Conservation (phyloP, 1,140 invertebrate genomes). For the Cyclina sinensis region DNA sequence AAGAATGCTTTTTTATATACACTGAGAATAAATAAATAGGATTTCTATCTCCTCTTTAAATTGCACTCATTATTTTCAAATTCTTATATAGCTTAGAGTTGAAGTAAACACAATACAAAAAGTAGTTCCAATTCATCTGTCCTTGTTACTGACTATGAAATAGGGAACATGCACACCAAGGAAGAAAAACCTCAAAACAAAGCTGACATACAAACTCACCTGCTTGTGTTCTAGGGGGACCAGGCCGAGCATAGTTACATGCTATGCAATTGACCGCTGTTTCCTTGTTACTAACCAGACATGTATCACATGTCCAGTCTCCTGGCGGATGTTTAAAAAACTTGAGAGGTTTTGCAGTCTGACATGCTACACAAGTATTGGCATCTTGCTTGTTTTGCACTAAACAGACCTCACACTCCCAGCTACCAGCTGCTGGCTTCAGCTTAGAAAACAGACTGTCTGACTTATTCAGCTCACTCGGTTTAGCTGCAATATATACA, state of each 20-base stretch:
- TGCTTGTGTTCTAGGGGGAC: conserved; percentile 57
- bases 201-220: no score
- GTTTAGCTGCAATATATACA: neutral
- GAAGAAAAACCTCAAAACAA: no score
- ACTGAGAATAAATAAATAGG: no score
- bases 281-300: conserved; percentile 90
- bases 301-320: conserved; percentile 90
- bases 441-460: conserved; percentile 87
- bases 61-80: no score
- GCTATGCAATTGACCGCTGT: conserved; percentile 89
- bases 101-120: no score
- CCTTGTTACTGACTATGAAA: no score
- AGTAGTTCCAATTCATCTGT: no score
- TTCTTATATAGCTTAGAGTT: no score
- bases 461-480: conserved; percentile 15
- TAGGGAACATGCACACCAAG: no score
- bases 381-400: conserved; percentile 89
- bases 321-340: conserved; percentile 88
- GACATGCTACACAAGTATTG: conserved; percentile 90
- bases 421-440: conserved; percentile 88
- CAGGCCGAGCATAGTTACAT: conserved; percentile 84
- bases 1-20: no score
- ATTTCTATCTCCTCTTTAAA: no score
- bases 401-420: conserved; percentile 91
- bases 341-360: conserved; percentile 88